Evolutionary conservation across 2,797 vertebrate genomes (phyloP), one percentile per base, ranked within the genome.

Genomic region (Odontamblyopus rebecca): DNA sequence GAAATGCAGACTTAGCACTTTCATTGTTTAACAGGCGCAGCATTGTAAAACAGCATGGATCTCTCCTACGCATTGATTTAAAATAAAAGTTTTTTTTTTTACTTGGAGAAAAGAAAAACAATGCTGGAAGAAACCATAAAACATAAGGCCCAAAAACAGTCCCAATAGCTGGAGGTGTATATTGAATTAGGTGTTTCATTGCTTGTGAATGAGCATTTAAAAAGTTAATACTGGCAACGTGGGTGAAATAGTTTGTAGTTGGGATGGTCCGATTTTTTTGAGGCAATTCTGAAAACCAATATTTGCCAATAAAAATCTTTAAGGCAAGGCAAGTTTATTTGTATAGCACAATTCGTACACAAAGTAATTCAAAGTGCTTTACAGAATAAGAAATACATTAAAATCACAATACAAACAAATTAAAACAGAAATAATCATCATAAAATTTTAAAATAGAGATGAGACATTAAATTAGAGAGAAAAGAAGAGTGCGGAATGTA

Each of bases 1-100:
- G 71, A 84, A 84, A 68, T 61, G 60, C 60, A 67, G 9, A 4
- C 13, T 12, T 65, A 76, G 44, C 50, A 75, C 60, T 67, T 54
- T 44, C 61, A 70, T 51, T 44, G 3, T 68, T 77, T 67, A 6
- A 72, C 54, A 60, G 32, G 6, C 30, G 72, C 53, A 9, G 16
- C 35, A 48, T 53, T 29, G 26, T 61, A 54, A 50, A 77, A 69
- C 29, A 8, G 18, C 59, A 18, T 30, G 59, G 19, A 41, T 9
- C n/a, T 76, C 41, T 50, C 16, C 29, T 7, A 61, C 29, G 2
- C 59, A n/a, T 38, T 35, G 57, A 6, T 60, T 29, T 60, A 57
- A 57, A 57, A 56, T 11, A 56, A 12, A 26, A 12, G 23, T 57
- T 4, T 48, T 44, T 13, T 35, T 35, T 35, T 38, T 38, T 1